Percentiles rank a stretch among this genome's conserved stretches.
phyloP scores from a whole-genome alignment of 1,140 invertebrate genomes.

The Drosophila pandora region DNA sequence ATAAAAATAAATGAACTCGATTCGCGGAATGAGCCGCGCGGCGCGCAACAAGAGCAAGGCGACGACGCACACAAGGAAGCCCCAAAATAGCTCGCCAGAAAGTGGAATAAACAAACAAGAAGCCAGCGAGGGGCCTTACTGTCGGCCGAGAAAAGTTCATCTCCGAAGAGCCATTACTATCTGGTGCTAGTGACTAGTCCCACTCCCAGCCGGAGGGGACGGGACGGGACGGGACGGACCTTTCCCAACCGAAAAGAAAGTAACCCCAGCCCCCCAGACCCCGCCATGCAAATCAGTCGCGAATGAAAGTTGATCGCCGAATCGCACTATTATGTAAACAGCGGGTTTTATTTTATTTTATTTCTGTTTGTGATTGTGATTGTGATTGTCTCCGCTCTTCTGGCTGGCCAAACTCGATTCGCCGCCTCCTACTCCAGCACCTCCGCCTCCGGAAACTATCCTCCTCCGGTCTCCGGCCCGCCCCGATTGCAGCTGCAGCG shows the following conservation, averaged over 20 bases:
- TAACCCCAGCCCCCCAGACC: constrained; percentile 18
- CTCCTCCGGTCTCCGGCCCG: background rate
- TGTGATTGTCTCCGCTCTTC: too few relatives aligned
- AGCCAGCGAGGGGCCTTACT: too few relatives aligned
- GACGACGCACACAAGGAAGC: constrained; percentile 27
- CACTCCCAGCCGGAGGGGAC: too few relatives aligned
- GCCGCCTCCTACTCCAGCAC: background rate
- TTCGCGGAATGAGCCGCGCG: constrained; percentile 34
- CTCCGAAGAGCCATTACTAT: too few relatives aligned
- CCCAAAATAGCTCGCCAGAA: constrained; percentile 24
- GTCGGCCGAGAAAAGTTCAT: too few relatives aligned
- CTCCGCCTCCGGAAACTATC: constrained; percentile 16
- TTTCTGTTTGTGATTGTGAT: constrained; percentile 10
- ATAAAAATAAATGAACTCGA: constrained; percentile 72
- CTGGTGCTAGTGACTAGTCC: too few relatives aligned
- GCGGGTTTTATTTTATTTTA: constrained; percentile 28
- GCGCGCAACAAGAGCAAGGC: constrained; percentile 53
- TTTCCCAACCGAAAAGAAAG: constrained; percentile 76
- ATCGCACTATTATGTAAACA: constrained; percentile 52
- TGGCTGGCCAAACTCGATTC: too few relatives aligned
- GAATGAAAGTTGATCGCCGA: constrained; percentile 50
- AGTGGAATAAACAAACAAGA: constrained; percentile 8
- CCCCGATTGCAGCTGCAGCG: constrained; percentile 16
- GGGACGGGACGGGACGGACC: constrained; percentile 33
- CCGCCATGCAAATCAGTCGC: constrained; percentile 33